Evolutionary conservation across 2,888 invertebrate genomes (phyloP).

Genomic region (Euzophera pinguis): DNA sequence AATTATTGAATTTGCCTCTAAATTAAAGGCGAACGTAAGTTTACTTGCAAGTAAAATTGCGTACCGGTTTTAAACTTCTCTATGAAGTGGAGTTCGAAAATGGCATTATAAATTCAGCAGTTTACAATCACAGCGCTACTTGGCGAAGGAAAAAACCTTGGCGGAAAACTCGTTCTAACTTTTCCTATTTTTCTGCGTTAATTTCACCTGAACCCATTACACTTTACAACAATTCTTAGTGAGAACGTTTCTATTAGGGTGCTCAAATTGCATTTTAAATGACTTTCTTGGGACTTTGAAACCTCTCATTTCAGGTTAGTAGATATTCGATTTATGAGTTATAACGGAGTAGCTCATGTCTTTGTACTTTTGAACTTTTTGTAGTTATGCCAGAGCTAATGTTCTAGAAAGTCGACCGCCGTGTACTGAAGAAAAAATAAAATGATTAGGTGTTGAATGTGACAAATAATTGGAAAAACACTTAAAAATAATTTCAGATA

Average conservation of each 20-base stretch:
- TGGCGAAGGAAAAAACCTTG: conserved; percentile 67
- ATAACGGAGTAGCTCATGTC: neutral
- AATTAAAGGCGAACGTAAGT: conserved; percentile 46
- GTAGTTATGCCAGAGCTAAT: too few species aligned
- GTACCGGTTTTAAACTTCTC: conserved; percentile 71
- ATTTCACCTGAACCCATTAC: conserved; percentile 78
- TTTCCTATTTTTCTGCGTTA: conserved; percentile 80
- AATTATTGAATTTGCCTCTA: conserved; percentile 42
- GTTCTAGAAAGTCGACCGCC: too few species aligned
- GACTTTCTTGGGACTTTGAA: conserved; percentile 48
- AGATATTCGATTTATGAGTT: neutral
- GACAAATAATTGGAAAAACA: too few species aligned
- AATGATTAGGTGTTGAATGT: too few species aligned
- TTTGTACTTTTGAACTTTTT: too few species aligned
- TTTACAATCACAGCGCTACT: conserved; percentile 78
- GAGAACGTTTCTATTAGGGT: conserved; percentile 69
- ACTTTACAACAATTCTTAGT: conserved; percentile 76
- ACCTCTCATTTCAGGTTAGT: neutral
- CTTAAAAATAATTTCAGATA: too few species aligned
- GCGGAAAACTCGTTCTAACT: conserved; percentile 77
- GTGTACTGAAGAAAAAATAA: too few species aligned
- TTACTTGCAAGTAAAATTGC: conserved; percentile 65
- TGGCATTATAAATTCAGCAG: conserved; percentile 79
- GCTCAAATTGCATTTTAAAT: conserved; percentile 75
- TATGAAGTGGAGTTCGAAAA: conserved; percentile 77